These are phyloP conservation scores for Orchestia grillus DNA, from an alignment of 1,140 invertebrate species.

Conservation along the genomic window DNA sequence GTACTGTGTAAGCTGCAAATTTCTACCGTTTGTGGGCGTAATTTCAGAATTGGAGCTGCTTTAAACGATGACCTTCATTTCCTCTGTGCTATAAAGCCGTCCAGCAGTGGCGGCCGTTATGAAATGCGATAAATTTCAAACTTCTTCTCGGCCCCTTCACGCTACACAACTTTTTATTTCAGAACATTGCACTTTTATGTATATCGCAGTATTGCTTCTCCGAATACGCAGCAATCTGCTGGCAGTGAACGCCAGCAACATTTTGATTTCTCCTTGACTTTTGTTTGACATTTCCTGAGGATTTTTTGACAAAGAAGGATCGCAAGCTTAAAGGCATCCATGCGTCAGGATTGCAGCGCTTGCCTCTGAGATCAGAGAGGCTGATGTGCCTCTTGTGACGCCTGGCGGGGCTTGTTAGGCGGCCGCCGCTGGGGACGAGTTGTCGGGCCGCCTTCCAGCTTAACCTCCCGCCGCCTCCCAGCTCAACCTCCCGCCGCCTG, in stretches of 20 bases:
- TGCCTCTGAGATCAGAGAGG: neutral
- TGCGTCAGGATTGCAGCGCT: neutral
- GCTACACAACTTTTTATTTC: neutral
- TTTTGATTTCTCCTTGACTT: neutral
- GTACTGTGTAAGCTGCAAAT: too few species aligned
- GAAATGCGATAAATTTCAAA: neutral
- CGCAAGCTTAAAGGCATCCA: neutral
- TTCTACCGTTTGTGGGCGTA: neutral
- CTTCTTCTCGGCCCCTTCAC: neutral
- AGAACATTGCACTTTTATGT: neutral
- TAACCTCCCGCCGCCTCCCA: too few species aligned
- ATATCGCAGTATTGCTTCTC: neutral
- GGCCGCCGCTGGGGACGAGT: neutral
- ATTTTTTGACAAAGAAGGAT: conserved; percentile 1
- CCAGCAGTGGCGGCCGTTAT: neutral
- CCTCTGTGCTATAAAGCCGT: neutral
- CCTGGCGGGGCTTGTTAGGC: neutral
- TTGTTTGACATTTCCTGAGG: neutral
- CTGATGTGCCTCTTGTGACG: neutral
- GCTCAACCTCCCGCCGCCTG: neutral
- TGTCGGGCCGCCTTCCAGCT: neutral
- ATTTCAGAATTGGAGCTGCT: neutral
- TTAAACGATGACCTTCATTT: neutral
- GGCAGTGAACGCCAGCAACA: neutral
- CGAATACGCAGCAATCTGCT: neutral